These are phyloP conservation scores for Centropus bengalensis DNA, from an alignment of 2,113 vertebrate genomes.

Conservation along the genomic window DNA sequence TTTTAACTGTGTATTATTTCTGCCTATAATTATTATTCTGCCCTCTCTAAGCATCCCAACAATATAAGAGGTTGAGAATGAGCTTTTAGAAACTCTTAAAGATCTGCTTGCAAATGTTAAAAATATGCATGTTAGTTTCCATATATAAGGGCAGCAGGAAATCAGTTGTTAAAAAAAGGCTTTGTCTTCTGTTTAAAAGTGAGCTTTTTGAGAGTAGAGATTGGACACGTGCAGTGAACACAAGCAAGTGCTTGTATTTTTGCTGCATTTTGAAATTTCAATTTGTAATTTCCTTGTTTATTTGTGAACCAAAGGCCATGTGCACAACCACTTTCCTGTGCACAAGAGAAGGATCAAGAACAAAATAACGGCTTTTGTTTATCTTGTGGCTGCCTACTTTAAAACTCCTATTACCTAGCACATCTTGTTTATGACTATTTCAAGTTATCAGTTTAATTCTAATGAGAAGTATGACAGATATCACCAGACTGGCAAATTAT, in stretches of 20 bases:
- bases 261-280: neutral
- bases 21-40: too few relatives aligned
- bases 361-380: neutral
- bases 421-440: neutral
- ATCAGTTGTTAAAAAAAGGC: neutral
- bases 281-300: neutral
- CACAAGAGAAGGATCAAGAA: neutral
- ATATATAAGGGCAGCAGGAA: neutral
- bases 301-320: neutral
- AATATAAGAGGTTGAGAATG: neutral
- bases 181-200: neutral
- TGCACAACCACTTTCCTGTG: neutral
- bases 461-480: neutral
- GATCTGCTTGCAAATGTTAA: neutral
- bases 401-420: neutral
- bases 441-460: neutral
- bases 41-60: too few relatives aligned
- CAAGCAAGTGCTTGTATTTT: neutral
- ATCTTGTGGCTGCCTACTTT: neutral
- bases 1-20: neutral
- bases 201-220: neutral
- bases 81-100: neutral
- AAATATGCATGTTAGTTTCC: neutral
- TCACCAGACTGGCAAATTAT: neutral
- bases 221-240: neutral